Conservation (phyloP, 2,113 vertebrate species). For the Erpornis zantholeuca region DNA sequence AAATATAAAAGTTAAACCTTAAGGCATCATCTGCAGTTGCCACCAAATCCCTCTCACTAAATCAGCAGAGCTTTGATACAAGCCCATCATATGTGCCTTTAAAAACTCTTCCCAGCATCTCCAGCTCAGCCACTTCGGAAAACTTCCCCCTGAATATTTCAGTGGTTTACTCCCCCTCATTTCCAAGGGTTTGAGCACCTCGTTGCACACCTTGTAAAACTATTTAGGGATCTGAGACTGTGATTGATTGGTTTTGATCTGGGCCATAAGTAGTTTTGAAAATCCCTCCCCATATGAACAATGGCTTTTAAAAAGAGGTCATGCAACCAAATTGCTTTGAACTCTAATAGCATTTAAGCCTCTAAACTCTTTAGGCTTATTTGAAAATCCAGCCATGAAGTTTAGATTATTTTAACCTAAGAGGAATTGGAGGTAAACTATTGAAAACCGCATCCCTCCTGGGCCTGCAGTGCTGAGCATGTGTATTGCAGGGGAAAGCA, state of each 20-base stretch:
- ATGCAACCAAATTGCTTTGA: slow-evolving; percentile 9
- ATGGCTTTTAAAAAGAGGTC: slow-evolving; percentile 50
- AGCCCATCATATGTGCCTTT: not conserved
- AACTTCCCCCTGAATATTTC: not conserved
- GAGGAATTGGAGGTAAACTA: slow-evolving; percentile 22
- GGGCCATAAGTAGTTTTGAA: not conserved
- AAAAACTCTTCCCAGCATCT: not conserved
- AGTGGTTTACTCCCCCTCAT: not conserved
- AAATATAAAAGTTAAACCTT: too few relatives aligned
- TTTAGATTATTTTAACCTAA: slow-evolving; percentile 41
- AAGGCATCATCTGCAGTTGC: not conserved
- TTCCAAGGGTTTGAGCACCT: not conserved
- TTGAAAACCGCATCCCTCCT: not conserved
- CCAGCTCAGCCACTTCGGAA: not conserved
- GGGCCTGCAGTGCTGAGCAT: not conserved
- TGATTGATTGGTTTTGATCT: slow-evolving; percentile 16
- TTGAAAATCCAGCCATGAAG: slow-evolving; percentile 40
- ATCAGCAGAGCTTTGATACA: not conserved
- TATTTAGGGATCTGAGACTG: not conserved
- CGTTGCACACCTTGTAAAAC: not conserved
- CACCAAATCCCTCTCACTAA: not conserved
- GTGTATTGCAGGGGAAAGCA: not conserved
- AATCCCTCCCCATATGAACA: not conserved
- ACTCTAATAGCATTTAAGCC: slow-evolving; percentile 23
- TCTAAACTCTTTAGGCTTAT: slow-evolving; percentile 37